phyloP scores from a whole-genome alignment of 1,140 invertebrate species.

The Drosophila repletoides region DNA sequence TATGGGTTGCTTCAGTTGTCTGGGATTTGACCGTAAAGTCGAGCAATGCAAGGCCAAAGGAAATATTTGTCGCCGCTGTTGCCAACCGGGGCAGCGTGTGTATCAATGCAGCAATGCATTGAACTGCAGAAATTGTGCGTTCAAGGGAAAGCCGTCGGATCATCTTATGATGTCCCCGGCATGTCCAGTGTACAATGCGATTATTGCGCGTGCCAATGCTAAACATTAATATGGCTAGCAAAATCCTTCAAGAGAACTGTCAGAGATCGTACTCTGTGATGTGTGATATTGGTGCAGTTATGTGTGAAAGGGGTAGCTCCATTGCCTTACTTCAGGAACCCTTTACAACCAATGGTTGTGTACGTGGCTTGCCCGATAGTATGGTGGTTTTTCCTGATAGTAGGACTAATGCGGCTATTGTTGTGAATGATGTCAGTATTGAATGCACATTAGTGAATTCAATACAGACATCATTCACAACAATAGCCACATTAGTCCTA shows the following conservation, averaged over 20 bases:
- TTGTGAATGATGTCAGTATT: neutral
- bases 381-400: conserved; percentile 1
- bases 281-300: conserved; percentile 7
- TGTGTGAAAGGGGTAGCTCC: neutral
- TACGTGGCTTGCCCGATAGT: neutral
- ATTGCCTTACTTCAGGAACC: conserved; percentile 1
- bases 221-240: too few relatives aligned
- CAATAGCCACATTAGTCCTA: too few relatives aligned
- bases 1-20: too few relatives aligned
- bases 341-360: neutral
- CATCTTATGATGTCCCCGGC: conserved; percentile 11
- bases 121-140: conserved; percentile 3
- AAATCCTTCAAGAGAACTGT: too few relatives aligned
- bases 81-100: conserved; percentile 5
- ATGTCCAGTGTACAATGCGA: neutral
- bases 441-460: too few relatives aligned
- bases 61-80: conserved; percentile 18
- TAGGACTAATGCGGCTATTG: neutral
- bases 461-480: too few relatives aligned
- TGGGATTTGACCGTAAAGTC: conserved; percentile 12
- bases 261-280: conserved; percentile 4
- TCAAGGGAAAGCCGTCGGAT: neutral
- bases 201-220: too few relatives aligned
- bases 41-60: neutral
- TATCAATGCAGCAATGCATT: neutral